Conservation (phyloP, 2,113 vertebrate species). For the Pogona vitticeps region DNA sequence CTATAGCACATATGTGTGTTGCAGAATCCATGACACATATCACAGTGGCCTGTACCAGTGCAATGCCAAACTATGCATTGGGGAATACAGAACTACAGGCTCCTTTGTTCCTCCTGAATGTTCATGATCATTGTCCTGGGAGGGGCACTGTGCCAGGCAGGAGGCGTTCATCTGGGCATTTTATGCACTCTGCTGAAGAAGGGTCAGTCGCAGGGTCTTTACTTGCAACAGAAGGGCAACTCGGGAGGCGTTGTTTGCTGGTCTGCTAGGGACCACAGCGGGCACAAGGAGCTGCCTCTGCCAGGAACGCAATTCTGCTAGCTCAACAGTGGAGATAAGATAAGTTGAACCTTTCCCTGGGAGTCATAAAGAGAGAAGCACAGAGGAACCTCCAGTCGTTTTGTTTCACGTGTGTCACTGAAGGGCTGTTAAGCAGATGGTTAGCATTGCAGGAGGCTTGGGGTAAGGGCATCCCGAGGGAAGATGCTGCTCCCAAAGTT, state of each 20-base stretch:
- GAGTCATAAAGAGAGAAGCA: background rate
- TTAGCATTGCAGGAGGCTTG: background rate
- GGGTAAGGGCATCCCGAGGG: background rate
- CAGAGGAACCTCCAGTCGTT: background rate
- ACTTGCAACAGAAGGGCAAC: background rate
- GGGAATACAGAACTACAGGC: no score
- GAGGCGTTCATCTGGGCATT: background rate
- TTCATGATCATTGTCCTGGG: background rate
- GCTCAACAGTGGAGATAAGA: slow-evolving; percentile 26
- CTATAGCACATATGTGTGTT: no score
- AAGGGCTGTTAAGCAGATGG: background rate
- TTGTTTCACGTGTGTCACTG: background rate
- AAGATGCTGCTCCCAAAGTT: background rate
- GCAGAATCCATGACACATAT: no score
- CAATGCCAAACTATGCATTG: no score
- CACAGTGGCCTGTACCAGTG: no score
- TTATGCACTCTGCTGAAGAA: background rate
- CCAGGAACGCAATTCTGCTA: background rate
- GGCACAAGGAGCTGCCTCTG: background rate
- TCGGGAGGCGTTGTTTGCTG: background rate
- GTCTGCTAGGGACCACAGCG: background rate
- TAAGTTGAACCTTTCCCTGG: background rate
- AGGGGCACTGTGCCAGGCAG: background rate
- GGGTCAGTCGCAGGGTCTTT: background rate
- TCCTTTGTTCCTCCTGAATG: no score